phyloP scores from a whole-genome alignment of 2,113 vertebrate species.

The Tylochromis polylepis region DNA sequence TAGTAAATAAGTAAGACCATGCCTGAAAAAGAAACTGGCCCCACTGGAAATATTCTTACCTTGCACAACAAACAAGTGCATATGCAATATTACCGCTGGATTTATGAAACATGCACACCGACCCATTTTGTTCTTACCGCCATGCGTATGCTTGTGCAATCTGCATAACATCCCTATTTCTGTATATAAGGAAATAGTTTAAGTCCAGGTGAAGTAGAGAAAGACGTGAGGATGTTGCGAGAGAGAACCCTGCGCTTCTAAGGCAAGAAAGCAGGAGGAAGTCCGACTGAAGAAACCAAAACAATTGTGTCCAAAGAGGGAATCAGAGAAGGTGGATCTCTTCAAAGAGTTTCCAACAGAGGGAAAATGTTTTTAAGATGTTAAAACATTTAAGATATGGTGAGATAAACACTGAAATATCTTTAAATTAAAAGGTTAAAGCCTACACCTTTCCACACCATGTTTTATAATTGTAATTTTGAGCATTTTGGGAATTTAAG shows the following conservation, averaged over 20 bases:
- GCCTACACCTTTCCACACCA: not conserved
- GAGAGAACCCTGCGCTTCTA: too few relatives aligned
- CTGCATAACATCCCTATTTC: not conserved
- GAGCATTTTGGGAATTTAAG: not conserved
- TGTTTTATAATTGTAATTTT: too few relatives aligned
- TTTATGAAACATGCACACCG: too few relatives aligned
- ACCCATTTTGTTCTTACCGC: accelerated
- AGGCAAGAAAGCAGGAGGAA: too few relatives aligned
- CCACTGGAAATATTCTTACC: too few relatives aligned
- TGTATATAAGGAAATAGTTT: not conserved
- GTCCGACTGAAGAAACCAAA: too few relatives aligned
- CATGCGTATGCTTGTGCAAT: not conserved
- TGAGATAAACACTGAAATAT: not conserved
- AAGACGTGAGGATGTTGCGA: too few relatives aligned
- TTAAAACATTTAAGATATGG: not conserved
- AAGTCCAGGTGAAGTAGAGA: not conserved
- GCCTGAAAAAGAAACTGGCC: not conserved
- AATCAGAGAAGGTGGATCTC: too few relatives aligned
- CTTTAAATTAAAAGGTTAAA: not conserved
- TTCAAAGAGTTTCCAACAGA: too few relatives aligned
- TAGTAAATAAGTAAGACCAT: not conserved
- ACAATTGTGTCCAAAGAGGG: too few relatives aligned
- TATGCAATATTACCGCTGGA: too few relatives aligned
- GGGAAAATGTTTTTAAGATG: not conserved
- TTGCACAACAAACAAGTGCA: too few relatives aligned